Conservation (phyloP, 2,113 vertebrate genomes). For the Orthonyx spaldingii region DNA sequence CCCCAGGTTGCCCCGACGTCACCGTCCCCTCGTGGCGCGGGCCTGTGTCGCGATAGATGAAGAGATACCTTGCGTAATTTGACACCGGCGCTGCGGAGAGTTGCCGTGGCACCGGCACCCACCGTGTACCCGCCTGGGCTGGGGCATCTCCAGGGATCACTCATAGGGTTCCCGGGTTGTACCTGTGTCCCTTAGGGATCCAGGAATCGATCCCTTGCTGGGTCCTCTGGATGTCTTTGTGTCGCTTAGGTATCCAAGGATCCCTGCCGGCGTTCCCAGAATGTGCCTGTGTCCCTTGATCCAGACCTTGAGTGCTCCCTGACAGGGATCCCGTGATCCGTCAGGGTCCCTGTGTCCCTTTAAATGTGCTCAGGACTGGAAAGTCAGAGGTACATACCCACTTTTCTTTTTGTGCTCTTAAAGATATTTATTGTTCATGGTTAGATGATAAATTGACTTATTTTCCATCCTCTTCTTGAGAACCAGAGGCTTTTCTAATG, state of each 20-base stretch:
- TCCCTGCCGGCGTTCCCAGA: neutral
- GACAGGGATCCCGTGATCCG: neutral
- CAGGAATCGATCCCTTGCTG: neutral
- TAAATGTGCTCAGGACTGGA: too few species aligned
- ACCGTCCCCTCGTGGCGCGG: neutral
- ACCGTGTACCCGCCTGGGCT: too few species aligned
- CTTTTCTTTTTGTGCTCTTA: rapidly evolving
- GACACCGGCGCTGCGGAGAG: neutral
- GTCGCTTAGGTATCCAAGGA: neutral
- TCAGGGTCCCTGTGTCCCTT: neutral
- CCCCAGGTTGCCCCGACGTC: neutral
- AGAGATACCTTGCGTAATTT: neutral
- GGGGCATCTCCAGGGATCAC: neutral
- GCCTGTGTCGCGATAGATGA: neutral
- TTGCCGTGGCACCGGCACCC: neutral
- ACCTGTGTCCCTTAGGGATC: neutral
- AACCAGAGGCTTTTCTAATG: rapidly evolving
- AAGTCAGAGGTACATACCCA: rapidly evolving
- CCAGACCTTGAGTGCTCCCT: neutral
- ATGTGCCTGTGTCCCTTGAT: neutral
- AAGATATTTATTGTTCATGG: rapidly evolving
- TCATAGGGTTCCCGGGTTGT: neutral
- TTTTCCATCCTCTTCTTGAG: rapidly evolving
- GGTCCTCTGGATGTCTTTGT: neutral
- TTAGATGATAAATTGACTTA: rapidly evolving